Evolutionary conservation across 2,888 invertebrate genomes (phyloP), one percentile per base, ranked within the genome.

Genomic region (Phortica magna): DNA sequence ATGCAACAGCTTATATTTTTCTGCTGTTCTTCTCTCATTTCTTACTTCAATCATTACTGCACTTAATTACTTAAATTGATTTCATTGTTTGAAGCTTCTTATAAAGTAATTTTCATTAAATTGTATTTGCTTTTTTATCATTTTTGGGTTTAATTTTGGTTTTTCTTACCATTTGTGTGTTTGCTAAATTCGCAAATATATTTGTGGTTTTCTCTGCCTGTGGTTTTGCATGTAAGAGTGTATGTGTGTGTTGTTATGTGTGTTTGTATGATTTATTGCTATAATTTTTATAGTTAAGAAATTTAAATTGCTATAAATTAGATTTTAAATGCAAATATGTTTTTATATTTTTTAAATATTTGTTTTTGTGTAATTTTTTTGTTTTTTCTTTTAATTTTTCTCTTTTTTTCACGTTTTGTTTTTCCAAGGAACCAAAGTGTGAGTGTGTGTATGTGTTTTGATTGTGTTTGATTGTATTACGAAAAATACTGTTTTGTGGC

Each of bases 41-140:
- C 76, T 79, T 19, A 65, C 70, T 74, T 77, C 55, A 65, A 75
- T 75, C 64, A 70, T 71, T 48, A 55, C 73, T 75, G 71, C 17
- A 65, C 72, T 64, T 76, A 75, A 75, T 75, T 74, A 70, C 77
- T 76, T 72, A 74, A 65, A 75, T 77, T 73, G 77, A 75, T 78
- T 78, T 67, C 59, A 67, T 80, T 77, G 76, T 75, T 74, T 81
- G 80, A 80, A 80, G 80, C 81, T 77, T 78, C 78, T 76, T 77
- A 76, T 65, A 70, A 70, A 59, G 41, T 59, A 57, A 9, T 53
- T 71, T 71, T 55, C 17, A 9, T 55, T 19, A 42, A 57, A n/a
- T 57, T 73, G 41, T 42, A 57, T 42, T 67, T 57, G 12, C n/a
- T 31, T 70, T 42, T 70, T n/a, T 43, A 19, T 61, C 10, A 22